phyloP scores from a whole-genome alignment of 2,113 vertebrate species.

The Microcebus ravelobensis region DNA sequence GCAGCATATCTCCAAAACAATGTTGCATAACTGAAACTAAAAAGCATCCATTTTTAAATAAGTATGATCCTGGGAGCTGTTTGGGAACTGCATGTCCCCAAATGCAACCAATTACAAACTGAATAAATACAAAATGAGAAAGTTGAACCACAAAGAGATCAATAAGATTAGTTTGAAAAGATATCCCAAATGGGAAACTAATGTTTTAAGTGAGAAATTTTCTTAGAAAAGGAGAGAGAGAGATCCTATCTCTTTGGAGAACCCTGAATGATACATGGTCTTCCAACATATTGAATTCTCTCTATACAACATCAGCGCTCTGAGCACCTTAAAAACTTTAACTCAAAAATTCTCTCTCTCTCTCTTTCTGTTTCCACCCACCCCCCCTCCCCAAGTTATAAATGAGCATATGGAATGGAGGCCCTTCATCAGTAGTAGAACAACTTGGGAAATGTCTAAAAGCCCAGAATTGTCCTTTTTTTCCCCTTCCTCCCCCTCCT shows the following conservation, averaged over 20 bases:
- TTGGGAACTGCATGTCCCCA: neutral
- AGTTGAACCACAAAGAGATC: neutral
- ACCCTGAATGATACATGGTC: neutral
- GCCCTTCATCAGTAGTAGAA: neutral
- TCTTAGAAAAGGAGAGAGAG: neutral
- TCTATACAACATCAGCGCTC: neutral
- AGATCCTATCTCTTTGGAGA: neutral
- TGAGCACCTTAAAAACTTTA: neutral
- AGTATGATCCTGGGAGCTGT: neutral
- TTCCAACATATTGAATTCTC: neutral
- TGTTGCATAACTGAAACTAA: neutral
- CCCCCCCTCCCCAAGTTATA: neutral
- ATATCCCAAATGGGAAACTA: neutral
- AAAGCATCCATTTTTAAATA: neutral
- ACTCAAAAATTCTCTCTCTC: neutral
- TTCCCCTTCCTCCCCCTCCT: no score
- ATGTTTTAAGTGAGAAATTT: neutral
- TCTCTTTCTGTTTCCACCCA: no score
- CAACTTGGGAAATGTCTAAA: neutral
- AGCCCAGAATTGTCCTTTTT: neutral
- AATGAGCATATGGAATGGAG: neutral
- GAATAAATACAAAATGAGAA: neutral
- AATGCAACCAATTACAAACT: neutral
- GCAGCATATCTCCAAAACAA: neutral
- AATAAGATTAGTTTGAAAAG: neutral